Conservation (phyloP, 2,113 vertebrate genomes). For the Bubo blakistoni region DNA sequence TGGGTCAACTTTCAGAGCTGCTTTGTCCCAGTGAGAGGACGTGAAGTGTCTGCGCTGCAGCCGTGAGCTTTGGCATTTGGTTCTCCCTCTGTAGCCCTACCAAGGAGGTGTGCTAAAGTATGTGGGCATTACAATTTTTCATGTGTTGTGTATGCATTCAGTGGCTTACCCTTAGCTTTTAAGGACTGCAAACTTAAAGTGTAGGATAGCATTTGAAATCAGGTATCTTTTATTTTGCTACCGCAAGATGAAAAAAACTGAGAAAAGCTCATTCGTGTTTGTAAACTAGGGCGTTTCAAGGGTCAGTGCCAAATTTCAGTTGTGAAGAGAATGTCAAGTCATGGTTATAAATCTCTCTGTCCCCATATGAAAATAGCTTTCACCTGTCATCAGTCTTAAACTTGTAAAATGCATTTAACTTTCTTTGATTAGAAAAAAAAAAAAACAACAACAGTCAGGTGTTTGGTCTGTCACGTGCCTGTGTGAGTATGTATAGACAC, state of each 20-base stretch:
- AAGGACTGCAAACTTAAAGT: neutral
- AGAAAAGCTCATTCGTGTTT: neutral
- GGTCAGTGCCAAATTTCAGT: neutral
- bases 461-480: neutral
- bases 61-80: neutral
- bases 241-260: neutral
- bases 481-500: accelerated
- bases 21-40: neutral
- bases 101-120: neutral
- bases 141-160: neutral
- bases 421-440: neutral
- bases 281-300: neutral
- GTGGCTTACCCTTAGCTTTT: neutral
- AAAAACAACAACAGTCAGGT: neutral
- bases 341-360: neutral
- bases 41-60: neutral
- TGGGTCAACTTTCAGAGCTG: neutral
- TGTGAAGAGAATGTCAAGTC: neutral
- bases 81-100: accelerated
- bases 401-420: neutral
- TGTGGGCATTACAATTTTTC: neutral
- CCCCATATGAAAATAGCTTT: neutral
- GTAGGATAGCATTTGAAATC: neutral
- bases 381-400: neutral
- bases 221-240: neutral